Base-by-base conservation (phyloP, 1,140 invertebrate genomes). In the Papilio aristodemus region DNA sequence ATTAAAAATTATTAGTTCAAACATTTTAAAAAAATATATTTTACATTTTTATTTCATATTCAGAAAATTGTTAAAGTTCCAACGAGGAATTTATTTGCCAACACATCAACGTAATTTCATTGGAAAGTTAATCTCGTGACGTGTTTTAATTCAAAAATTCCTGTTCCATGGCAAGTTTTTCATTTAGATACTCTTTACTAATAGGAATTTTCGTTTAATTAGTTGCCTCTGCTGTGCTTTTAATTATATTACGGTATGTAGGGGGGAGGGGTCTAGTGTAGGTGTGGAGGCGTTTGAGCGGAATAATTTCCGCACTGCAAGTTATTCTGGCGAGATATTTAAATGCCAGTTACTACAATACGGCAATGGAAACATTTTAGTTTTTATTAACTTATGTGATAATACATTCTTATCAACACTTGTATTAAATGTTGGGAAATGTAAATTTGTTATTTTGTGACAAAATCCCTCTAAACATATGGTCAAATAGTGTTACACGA, bases 151-250 rank as follows among this genome's bases (percentile, higher is more conserved):
- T 66, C 62, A 66, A 66, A 63, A 66, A 66, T 66, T 66, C 62
- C 62, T 66, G 62, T 66, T 50, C 25, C 62, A 66, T 46, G 41
- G 62, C 41, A 66, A 66, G 62, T 66, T 66, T 66, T 66, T 66
- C 62, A 66, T 66, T 66, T 66, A 66, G 62, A 66, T 66, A 46
- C 62, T 66, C 62, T 66, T 66, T 43, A 66, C 62, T 66, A 66
- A 66, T 66, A 66, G 62, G 62, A 66, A 66, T 66, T 66, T 66
- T 66, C 62, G 62, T 66, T 66, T 46, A 66, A 66, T 66, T 66
- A 66, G 62, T 66, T 66, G 62, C 62, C 62, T 66, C 62, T 66
- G 62, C 41, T 66, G 62, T 46, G 62, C 62, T 66, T 66, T 66
- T 66, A 64, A 64, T 64, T 64, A 64, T 64, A 64, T 64, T 64